A percentile compares a stretch with the other conserved stretches of the same genome.
phyloP scores from a whole-genome alignment of 2,888 invertebrate species.

The Blomia tropicalis region DNA sequence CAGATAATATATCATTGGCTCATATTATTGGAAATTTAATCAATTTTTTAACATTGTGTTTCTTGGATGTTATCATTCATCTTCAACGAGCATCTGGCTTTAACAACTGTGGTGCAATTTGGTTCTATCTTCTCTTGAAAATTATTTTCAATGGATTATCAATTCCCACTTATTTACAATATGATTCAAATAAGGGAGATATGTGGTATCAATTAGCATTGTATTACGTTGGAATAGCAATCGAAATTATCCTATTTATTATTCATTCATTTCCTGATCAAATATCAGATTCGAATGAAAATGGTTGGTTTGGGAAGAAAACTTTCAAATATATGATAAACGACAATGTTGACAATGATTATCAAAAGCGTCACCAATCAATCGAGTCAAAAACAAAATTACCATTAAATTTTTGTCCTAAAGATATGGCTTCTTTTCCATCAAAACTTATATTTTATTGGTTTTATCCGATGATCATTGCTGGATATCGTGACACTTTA shows the following conservation, averaged over 20 bases:
- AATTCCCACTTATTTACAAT: neutral
- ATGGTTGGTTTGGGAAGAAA: neutral
- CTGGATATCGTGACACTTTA: constrained; percentile 34
- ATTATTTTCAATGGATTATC: neutral
- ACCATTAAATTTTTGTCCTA: constrained; percentile 32
- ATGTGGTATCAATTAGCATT: neutral
- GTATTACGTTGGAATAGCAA: neutral
- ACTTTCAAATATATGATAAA: neutral
- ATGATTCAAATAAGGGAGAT: neutral
- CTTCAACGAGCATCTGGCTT: constrained; percentile 13
- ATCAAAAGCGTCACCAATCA: neutral
- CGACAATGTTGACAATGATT: neutral
- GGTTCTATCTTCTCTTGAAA: constrained; percentile 16
- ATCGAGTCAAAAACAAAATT: neutral
- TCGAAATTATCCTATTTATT: neutral
- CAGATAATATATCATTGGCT: neutral
- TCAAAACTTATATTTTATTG: constrained; percentile 37
- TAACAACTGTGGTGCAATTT: constrained; percentile 10
- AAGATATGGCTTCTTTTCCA: constrained; percentile 34
- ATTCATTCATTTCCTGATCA: constrained; percentile 19
- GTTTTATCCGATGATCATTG: constrained; percentile 34
- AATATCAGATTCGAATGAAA: constrained; percentile 1
- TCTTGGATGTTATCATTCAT: neutral
- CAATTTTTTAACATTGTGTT: neutral
- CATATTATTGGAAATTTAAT: neutral